Evolutionary conservation across 2,797 vertebrate species (phyloP), one percentile per base, ranked within the genome.

Genomic region (Chlorospingus semifuscus): DNA sequence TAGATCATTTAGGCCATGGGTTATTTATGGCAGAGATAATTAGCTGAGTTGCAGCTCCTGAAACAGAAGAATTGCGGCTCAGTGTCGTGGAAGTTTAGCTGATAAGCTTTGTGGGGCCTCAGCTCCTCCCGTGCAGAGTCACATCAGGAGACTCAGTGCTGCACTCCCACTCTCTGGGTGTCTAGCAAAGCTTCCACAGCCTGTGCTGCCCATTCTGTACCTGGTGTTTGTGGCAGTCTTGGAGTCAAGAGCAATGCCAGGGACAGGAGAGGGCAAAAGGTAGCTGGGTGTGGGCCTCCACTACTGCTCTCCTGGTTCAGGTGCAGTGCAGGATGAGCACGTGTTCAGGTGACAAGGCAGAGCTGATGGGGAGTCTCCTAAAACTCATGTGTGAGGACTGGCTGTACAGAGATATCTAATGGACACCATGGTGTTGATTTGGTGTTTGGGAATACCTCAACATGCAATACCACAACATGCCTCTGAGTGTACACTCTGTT

Each of bases 1-100:
- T 63, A 63, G 63, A 50, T 79, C 22, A 27, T 52, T 76, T 61
- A 56, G 75, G 29, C 92, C 17, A 14, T 42, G 71, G 41, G 59
- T 89, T 94, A 88, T 93, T 94, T 91, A 56, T 80, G 72, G 79
- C 61, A 64, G 64, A 71, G 65, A 20, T 88, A 80, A 93, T 88
- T 86, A 87, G 49, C 76, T 83, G 72, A 90, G 53, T 88, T 90
- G 61, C 41, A 64, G 83, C 88, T 88, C 46, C 76, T 83, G 85
- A 90, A 94, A 78, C 92, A 78, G 76, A 83, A 91, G 90, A 87
- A 83, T 83, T 75, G 60, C 0, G 0, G 41, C 57, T 93, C 2
- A 0, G n/a, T 87, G 61, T 84, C 0, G 0, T 59, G 68, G 34
- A 89, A 46, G 29, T 72, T 78, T 27, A 92, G 79, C 71, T 91